Evolutionary conservation across 1,140 invertebrate genomes (phyloP).

Genomic region (Anastrepha ludens): DNA sequence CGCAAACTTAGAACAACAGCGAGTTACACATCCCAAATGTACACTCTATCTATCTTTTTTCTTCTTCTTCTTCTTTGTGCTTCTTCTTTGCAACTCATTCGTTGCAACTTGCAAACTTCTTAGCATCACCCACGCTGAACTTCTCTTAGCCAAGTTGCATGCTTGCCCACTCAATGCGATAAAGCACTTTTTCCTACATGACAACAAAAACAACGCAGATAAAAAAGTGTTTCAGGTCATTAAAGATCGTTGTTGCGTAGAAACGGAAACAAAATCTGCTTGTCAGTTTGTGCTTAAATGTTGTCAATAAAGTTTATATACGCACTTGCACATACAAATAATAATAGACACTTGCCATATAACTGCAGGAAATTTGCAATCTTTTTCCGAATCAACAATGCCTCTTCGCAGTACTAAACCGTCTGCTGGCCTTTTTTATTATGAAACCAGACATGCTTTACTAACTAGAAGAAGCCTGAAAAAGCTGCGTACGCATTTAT

Average conservation of each 20-base stretch:
- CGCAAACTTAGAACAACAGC: no score
- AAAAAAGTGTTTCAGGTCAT: conserved; percentile 2
- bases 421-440: no score
- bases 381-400: no score
- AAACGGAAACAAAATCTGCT: conserved; percentile 40
- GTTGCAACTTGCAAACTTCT: background rate
- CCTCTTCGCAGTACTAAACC: no score
- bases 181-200: background rate
- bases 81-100: background rate
- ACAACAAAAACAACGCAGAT: background rate
- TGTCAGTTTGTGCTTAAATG: conserved; percentile 18
- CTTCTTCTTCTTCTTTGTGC: no score
- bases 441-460: no score
- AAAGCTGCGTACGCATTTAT: background rate
- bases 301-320: conserved; percentile 17
- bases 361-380: no score
- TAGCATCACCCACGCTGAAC: background rate
- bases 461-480: no score
- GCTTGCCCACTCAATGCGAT: background rate
- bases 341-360: no score
- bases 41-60: no score
- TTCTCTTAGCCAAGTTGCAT: background rate
- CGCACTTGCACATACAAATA: background rate
- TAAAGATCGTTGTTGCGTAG: conserved; percentile 32
- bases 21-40: no score